Base-by-base conservation (phyloP, 2,888 invertebrate genomes). In the Lochmaea capreae region DNA sequence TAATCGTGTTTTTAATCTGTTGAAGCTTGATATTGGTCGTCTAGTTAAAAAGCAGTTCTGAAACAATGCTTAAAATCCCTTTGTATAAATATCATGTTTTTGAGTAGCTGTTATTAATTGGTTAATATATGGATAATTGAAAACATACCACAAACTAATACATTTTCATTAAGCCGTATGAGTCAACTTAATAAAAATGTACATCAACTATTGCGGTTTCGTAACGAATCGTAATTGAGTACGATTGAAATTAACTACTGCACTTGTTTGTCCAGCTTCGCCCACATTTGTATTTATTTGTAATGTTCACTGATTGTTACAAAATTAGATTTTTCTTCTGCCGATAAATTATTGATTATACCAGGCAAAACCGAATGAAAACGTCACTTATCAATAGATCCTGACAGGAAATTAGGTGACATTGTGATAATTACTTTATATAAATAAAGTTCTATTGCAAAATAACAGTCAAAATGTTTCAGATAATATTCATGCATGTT, bases 211-310 rank as follows among this genome's bases (percentile, higher is more conserved):
- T 4, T 46, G n/a, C n/a, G 49, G 49, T n/a, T 49, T 14, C 4
- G n/a, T 49, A n/a, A 49, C n/a, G 14, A 49, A 49, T 49, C 6
- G 6, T 49, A 49, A 49, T 46, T 46, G 43, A 6, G 2, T 46
- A 46, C 12, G 12, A 46, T 49, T 49, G 49, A n/a, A n/a, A 49
- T 49, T n/a, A 49, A 49, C n/a, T 49, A n/a, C 14, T 49, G 49
- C 49, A 49, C 3, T 49, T 49, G 8, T 5, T n/a, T 54, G 54
- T 6, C 10, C 54, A 10, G 54, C 16, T 54, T 54, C 16, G 10
- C 54, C 54, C 54, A 54, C 54, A 52, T 46, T 46, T 52, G 2
- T 52, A 52, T n/a, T 52, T 52, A 52, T 52, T 52, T 52, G 52
- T 52, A 14, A 8, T n/a, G n/a, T 33, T 33, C 33, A 33, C 52